Percentiles rank a stretch among this genome's conserved stretches.
phyloP scores from a whole-genome alignment of 2,113 vertebrate genomes.

The Megaceryle maxima region DNA sequence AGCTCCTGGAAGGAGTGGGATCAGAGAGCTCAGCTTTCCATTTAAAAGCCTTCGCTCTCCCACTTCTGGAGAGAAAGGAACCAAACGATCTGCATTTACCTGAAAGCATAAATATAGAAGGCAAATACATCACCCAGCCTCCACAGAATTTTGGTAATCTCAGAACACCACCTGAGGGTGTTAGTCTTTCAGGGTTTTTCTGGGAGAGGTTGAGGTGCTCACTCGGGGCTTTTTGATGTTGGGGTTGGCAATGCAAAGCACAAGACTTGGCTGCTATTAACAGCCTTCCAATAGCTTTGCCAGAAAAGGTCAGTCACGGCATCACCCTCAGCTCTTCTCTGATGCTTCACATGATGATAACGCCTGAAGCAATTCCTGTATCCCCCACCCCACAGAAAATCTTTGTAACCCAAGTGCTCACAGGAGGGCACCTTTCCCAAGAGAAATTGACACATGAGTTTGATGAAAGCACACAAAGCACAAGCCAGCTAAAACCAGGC shows the following conservation, averaged over 20 bases:
- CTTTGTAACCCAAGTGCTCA: not conserved
- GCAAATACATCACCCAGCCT: not conserved
- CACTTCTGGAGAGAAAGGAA: not conserved
- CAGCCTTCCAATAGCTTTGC: not conserved
- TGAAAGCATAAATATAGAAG: not conserved
- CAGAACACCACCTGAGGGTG: not conserved
- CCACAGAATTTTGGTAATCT: not conserved
- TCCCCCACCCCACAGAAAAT: not conserved
- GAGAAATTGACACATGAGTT: not conserved
- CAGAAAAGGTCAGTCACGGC: not conserved
- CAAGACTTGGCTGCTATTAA: not conserved
- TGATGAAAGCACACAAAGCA: not conserved
- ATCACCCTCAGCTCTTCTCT: not conserved
- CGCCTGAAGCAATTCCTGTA: not conserved
- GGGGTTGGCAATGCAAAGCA: not conserved
- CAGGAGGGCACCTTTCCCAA: not conserved
- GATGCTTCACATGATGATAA: not conserved
- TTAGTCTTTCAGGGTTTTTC: not conserved
- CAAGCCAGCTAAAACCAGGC: not conserved
- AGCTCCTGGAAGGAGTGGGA: not conserved
- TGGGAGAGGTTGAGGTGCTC: not conserved
- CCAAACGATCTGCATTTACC: not conserved
- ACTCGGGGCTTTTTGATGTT: not conserved
- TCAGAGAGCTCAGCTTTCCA: accelerated
- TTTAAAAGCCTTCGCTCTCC: not conserved